phyloP scores from a whole-genome alignment of 2,888 invertebrate species.

The Macaria notata region DNA sequence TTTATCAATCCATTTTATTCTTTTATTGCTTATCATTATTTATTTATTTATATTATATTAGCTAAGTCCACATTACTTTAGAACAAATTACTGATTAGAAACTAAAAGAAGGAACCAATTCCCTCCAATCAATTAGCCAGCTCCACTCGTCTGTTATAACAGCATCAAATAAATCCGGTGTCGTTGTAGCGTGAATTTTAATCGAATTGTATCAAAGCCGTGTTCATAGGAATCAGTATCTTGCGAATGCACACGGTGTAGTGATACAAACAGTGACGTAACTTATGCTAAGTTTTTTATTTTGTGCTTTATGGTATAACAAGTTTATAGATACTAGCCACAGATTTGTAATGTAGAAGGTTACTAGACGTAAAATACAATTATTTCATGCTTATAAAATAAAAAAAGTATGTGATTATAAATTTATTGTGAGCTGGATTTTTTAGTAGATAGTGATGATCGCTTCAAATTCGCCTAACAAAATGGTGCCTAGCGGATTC shows the following conservation, averaged over 20 bases:
- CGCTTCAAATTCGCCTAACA: too few species aligned
- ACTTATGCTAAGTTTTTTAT: not conserved
- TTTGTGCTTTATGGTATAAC: not conserved
- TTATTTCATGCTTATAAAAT: too few species aligned
- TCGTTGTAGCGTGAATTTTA: constrained; percentile 23
- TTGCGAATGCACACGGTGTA: constrained; percentile 22
- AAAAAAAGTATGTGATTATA: too few species aligned
- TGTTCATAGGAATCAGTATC: constrained; percentile 18
- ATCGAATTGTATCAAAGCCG: constrained; percentile 31
- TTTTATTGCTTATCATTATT: too few species aligned
- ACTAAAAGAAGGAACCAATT: not conserved
- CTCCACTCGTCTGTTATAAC: constrained; percentile 18
- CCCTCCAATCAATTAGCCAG: constrained; percentile 23
- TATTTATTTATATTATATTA: too few species aligned
- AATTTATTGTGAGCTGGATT: too few species aligned
- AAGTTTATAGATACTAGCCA: too few species aligned
- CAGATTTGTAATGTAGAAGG: too few species aligned
- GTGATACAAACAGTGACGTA: constrained; percentile 1
- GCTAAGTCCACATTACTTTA: not conserved
- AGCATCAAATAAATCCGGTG: constrained; percentile 27
- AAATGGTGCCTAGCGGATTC: too few species aligned
- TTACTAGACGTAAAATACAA: too few species aligned
- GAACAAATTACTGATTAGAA: not conserved
- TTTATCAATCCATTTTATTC: too few species aligned
- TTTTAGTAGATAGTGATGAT: too few species aligned